Conservation (phyloP, 2,797 vertebrate species). For the Mergus octosetaceus region DNA sequence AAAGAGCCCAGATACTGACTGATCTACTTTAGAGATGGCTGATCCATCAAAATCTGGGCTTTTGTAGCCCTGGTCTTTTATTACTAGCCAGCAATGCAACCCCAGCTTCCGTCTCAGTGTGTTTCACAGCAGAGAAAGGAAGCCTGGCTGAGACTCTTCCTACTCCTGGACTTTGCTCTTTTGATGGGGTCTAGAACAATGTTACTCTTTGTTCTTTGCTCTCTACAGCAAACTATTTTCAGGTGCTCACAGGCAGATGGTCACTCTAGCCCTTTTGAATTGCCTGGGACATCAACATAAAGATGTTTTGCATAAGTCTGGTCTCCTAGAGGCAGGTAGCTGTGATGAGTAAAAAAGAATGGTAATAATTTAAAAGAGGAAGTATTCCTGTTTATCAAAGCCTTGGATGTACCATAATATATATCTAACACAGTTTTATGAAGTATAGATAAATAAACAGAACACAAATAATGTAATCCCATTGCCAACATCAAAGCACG, state of each 20-base stretch:
- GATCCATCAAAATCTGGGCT: neutral
- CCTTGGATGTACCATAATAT: slow-evolving; percentile 7
- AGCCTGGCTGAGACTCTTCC: neutral
- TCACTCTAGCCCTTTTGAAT: slow-evolving; percentile 19
- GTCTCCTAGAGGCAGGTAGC: neutral
- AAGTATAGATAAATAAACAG: slow-evolving; percentile 28
- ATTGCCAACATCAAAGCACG: slow-evolving; percentile 29
- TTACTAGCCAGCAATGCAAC: neutral
- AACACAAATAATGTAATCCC: slow-evolving; percentile 25
- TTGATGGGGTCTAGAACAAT: neutral
- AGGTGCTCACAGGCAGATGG: neutral
- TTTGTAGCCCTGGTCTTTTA: neutral
- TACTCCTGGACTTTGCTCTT: neutral
- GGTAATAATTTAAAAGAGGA: slow-evolving; percentile 27
- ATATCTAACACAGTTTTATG: neutral
- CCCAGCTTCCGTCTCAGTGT: neutral
- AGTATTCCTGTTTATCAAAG: slow-evolving; percentile 21
- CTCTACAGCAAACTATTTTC: neutral
- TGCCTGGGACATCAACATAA: neutral
- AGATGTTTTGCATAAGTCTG: neutral
- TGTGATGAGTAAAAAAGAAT: slow-evolving; percentile 27
- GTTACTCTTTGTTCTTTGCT: neutral
- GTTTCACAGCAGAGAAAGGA: neutral
- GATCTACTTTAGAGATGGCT: neutral
- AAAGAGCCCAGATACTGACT: neutral